Conservation (phyloP, 2,888 invertebrate genomes). For the Mesochorus sp. region DNA sequence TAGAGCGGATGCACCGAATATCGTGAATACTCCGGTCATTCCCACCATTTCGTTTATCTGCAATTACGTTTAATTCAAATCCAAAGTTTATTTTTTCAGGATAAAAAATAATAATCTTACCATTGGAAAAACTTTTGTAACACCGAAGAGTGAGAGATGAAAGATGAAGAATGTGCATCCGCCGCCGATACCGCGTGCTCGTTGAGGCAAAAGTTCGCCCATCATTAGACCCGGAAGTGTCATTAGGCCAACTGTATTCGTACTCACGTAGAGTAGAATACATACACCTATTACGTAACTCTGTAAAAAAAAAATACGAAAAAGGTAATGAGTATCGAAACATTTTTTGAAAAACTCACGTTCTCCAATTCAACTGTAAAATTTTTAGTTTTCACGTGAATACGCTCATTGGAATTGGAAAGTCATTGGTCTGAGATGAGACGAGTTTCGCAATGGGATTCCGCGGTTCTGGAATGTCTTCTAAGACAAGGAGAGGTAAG, state of each 20-base stretch:
- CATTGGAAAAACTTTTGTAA: slow-evolving; percentile 88
- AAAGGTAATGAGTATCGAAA: no score
- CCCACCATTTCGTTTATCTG: slow-evolving; percentile 82
- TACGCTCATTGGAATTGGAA: background rate
- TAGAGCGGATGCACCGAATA: slow-evolving; percentile 87
- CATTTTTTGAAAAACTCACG: no score
- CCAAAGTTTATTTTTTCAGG: background rate
- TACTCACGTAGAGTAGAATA: slow-evolving; percentile 88
- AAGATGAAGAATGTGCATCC: slow-evolving; percentile 89
- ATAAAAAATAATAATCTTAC: slow-evolving; percentile 78
- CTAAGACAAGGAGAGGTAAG: background rate
- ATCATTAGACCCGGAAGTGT: slow-evolving; percentile 90
- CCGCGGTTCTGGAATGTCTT: background rate
- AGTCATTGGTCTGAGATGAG: slow-evolving; percentile 2
- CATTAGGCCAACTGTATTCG: slow-evolving; percentile 89
- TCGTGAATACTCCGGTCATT: slow-evolving; percentile 87
- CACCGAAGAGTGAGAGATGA: slow-evolving; percentile 87
- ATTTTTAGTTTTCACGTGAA: no score
- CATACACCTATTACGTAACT: slow-evolving; percentile 82
- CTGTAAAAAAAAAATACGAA: slow-evolving; percentile 67
- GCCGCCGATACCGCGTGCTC: slow-evolving; percentile 88
- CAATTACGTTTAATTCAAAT: no score
- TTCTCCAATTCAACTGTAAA: no score
- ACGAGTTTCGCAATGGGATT: background rate
- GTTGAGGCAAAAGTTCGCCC: slow-evolving; percentile 89